phyloP scores from a whole-genome alignment of 2,888 invertebrate genomes.

The Empis stercorea region DNA sequence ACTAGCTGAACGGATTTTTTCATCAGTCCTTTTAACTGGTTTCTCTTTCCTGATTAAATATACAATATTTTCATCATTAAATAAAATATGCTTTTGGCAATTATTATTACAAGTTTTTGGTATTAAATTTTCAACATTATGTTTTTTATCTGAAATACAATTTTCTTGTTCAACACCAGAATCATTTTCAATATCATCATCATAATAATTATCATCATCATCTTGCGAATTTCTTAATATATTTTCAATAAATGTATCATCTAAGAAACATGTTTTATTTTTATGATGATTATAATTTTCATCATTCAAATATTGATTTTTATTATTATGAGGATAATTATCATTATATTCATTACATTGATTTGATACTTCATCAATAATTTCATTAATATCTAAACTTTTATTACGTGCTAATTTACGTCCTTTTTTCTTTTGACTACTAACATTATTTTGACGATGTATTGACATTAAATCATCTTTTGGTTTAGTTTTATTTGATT shows the following conservation, averaged over 20 bases:
- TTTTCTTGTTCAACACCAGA: conserved; percentile 1
- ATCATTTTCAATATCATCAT: conserved; percentile 3
- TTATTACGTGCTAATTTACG: conserved; percentile 26
- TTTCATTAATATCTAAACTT: conserved; percentile 31
- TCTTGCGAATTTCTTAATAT: conserved; percentile 13
- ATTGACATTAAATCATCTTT: conserved; percentile 1
- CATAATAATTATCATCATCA: conserved; percentile 6
- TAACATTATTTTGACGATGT: conserved; percentile 14
- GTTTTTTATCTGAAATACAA: conserved; percentile 4
- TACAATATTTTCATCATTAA: conserved; percentile 34
- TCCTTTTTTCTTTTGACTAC: conserved; percentile 12
- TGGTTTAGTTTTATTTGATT: conserved; percentile 14
- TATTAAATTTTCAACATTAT: conserved; percentile 13
- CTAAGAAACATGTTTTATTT: conserved; percentile 17
- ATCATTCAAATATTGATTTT: conserved; percentile 14
- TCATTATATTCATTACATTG: conserved; percentile 16
- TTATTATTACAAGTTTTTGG: conserved; percentile 15
- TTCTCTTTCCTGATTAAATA: conserved; percentile 34
- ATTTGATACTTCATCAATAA: conserved; percentile 27
- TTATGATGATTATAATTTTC: neutral
- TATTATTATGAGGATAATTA: conserved; percentile 10
- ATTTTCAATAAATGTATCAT: conserved; percentile 22
- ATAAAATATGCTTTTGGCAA: conserved; percentile 28
- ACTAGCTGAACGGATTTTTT: neutral
- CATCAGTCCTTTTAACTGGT: conserved; percentile 20